Conservation (phyloP, 2,113 vertebrate species). For the Passer montanus region DNA sequence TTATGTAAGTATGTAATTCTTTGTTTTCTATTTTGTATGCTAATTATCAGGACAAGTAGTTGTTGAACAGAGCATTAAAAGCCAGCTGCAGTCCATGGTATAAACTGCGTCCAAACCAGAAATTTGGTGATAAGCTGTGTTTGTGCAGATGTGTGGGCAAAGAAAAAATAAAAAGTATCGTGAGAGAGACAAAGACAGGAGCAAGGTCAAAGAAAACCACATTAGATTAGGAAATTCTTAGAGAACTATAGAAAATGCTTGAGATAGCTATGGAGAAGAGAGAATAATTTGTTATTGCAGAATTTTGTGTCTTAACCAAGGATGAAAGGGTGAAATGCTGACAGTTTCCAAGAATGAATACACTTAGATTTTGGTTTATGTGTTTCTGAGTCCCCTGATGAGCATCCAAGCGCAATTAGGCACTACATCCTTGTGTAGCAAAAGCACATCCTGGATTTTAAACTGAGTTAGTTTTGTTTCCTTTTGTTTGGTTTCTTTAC, state of each 20-base stretch:
- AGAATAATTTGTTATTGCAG: not conserved
- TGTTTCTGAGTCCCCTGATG: not conserved
- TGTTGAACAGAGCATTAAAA: not conserved
- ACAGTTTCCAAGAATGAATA: not conserved
- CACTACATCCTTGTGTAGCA: not conserved
- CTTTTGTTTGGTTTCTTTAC: not conserved
- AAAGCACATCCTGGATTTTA: not conserved
- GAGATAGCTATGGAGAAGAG: not conserved
- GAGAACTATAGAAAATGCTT: not conserved
- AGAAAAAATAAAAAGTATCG: not conserved
- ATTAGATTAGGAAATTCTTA: not conserved
- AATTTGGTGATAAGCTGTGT: not conserved
- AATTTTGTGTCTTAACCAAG: not conserved
- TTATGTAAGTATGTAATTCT: not conserved
- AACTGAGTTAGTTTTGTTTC: not conserved
- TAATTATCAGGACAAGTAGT: not conserved
- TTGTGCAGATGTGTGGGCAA: not conserved
- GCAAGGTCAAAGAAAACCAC: not conserved
- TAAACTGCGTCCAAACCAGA: not conserved
- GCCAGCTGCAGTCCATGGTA: not conserved
- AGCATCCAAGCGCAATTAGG: not conserved
- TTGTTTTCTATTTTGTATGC: not conserved
- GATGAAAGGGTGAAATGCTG: not conserved
- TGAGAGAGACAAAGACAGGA: not conserved
- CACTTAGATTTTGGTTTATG: not conserved